Base-by-base conservation (phyloP, 1,140 invertebrate species). In the Ceratina calcarata region DNA sequence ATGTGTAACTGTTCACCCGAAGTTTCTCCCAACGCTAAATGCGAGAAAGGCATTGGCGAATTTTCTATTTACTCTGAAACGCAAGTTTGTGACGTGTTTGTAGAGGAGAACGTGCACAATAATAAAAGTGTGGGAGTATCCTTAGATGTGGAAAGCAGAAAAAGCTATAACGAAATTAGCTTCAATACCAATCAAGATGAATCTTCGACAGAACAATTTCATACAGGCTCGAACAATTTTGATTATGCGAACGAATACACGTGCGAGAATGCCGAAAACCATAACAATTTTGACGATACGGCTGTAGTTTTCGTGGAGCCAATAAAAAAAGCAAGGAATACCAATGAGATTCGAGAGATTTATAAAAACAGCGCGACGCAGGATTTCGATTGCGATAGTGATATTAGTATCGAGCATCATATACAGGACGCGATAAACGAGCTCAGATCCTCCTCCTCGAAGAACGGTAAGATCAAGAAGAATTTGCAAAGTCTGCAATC, bases 301-400 rank as follows among this genome's bases (percentile, higher is more conserved):
- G 15, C 0, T n/a, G 16, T 22, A 49, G 3, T 12, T 3, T 13
- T 60, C 20, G 1, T 12, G 12, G 4, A 24, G 2, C 58, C 37
- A 24, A 64, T 49, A 12, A 20, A 18, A 24, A 37, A 74, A 24
- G 12, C 51, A 12, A 49, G 58, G 16, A 0, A 3, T 3, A 55
- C 37, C 8, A 22, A 49, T 49, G 55, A 74, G 65, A 45, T 75
- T 16, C 57, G 45, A 7, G 74, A 85, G 16, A 57, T 85, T 18
- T 78, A 80, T 64, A 77, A 83, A 32, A 83, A 71, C n/a, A 74
- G 18, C 3, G 0, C 65, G 12, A 74, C 79, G 12, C 60, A 61
- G 0, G 49, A 82, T 53, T 86, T 84, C n/a, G 71, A 87, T 18
- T 70, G 72, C 12, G 60, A 75, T 7, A 80, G 78, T 57, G 86